A percentile compares a stretch with the other conserved stretches of the same genome.
Evolutionary conservation across 2,888 invertebrate species (phyloP).

Genomic region (Rhamphomyia laevipes): DNA sequence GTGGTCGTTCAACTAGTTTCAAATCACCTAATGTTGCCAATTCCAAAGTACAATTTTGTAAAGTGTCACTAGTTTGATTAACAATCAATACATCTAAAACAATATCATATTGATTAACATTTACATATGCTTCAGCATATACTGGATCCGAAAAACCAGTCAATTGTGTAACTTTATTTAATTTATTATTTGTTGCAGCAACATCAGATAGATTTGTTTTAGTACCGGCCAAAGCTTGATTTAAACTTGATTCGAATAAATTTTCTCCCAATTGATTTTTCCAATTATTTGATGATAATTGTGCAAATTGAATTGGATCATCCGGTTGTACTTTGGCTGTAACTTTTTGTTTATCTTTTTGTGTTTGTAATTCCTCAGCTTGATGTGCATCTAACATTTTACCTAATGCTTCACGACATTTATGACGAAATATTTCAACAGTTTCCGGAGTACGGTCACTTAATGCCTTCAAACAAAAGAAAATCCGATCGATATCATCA

Average conservation of each 20-base stretch:
- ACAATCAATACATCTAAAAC: slow-evolving; percentile 96
- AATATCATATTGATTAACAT: slow-evolving; percentile 97
- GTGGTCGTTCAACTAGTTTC: slow-evolving; percentile 95
- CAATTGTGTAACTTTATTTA: slow-evolving; percentile 82
- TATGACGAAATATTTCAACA: slow-evolving; percentile 51
- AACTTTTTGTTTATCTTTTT: slow-evolving; percentile 55
- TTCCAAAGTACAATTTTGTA: slow-evolving; percentile 96
- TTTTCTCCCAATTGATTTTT: slow-evolving; percentile 48
- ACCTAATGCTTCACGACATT: slow-evolving; percentile 66
- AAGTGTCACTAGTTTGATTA: slow-evolving; percentile 95
- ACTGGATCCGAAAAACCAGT: slow-evolving; percentile 99
- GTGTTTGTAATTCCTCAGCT: slow-evolving; percentile 39
- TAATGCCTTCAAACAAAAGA: slow-evolving; percentile 65
- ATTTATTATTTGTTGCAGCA: slow-evolving; percentile 45
- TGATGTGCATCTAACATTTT: slow-evolving; percentile 74
- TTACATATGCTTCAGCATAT: slow-evolving; percentile 98
- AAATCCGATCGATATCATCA: slow-evolving; percentile 84
- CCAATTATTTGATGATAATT: slow-evolving; percentile 54
- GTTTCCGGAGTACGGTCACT: slow-evolving; percentile 56
- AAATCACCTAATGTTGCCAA: slow-evolving; percentile 95
- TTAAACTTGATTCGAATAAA: slow-evolving; percentile 89
- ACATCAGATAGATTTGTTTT: slow-evolving; percentile 39
- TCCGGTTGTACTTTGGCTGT: slow-evolving; percentile 66
- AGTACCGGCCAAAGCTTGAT: slow-evolving; percentile 70
- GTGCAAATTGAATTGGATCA: slow-evolving; percentile 73